Conservation (phyloP, 1,140 invertebrate genomes). For the Scylla paramamosain region DNA sequence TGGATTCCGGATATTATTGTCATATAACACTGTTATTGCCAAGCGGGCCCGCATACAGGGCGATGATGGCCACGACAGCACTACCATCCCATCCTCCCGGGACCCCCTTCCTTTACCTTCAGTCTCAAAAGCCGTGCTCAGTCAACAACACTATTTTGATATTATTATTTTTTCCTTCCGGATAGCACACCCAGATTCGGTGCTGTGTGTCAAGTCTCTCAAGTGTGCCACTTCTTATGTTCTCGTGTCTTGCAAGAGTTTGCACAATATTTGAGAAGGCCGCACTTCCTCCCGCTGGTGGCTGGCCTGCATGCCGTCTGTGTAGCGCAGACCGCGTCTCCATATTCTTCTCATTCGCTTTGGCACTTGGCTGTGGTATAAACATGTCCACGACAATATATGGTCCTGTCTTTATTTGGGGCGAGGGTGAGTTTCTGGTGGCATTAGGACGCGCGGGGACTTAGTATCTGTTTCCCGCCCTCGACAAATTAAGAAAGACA, state of each 20-base stretch:
- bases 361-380: not conserved
- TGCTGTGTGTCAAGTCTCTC: too few relatives aligned
- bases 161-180: too few relatives aligned
- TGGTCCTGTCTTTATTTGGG: not conserved
- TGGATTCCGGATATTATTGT: constrained; percentile 31
- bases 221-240: too few relatives aligned
- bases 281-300: not conserved
- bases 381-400: not conserved
- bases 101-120: not conserved
- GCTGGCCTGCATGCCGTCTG: not conserved
- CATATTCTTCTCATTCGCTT: not conserved
- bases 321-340: not conserved
- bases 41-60: not conserved
- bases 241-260: too few relatives aligned
- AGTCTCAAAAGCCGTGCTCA: not conserved
- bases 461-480: not conserved
- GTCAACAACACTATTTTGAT: not conserved
- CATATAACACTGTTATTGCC: constrained; percentile 34
- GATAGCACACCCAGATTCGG: too few relatives aligned
- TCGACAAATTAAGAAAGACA: not conserved
- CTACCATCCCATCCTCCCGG: not conserved
- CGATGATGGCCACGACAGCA: not conserved
- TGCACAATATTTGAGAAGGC: too few relatives aligned
- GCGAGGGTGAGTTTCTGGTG: not conserved
- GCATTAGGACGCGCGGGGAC: not conserved